Evolutionary conservation across 2,888 invertebrate genomes (phyloP).

Genomic region (Mythimna vitellina): DNA sequence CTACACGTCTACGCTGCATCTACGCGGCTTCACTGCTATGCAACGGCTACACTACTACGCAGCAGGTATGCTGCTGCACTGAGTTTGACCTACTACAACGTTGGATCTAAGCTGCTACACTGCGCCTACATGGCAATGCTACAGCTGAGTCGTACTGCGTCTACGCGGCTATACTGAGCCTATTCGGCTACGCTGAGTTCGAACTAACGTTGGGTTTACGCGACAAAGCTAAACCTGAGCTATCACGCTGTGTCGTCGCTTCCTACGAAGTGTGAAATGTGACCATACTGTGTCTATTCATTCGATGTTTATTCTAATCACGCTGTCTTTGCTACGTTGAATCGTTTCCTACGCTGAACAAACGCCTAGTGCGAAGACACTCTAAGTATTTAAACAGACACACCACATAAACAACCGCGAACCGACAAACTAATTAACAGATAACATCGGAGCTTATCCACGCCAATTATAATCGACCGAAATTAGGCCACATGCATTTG

Average conservation of each 20-base stretch:
- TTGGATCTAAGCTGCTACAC: neutral
- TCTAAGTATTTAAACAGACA: slow-evolving; percentile 20
- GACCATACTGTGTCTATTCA: neutral
- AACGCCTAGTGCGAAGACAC: slow-evolving; percentile 12
- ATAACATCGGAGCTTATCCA: slow-evolving; percentile 61
- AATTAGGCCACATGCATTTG: slow-evolving; percentile 85
- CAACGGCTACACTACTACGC: neutral
- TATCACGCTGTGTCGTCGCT: neutral
- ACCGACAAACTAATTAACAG: slow-evolving; percentile 32
- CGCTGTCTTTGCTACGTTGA: neutral
- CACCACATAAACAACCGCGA: slow-evolving; percentile 25
- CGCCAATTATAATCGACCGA: slow-evolving; percentile 60
- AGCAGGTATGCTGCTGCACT: no score
- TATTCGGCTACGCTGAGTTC: neutral
- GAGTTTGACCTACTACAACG: neutral
- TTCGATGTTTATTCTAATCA: neutral
- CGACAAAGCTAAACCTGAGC: no score
- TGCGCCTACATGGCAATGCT: neutral
- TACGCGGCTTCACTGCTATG: neutral
- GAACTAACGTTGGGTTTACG: neutral
- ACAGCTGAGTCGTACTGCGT: no score
- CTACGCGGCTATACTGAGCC: neutral
- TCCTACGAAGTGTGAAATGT: neutral
- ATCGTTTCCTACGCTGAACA: neutral
- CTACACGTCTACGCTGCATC: neutral